A percentile compares a stretch with the other conserved stretches of the same genome.
Conservation (phyloP, 2,113 vertebrate species). For the Dendrocopos noguchii region DNA sequence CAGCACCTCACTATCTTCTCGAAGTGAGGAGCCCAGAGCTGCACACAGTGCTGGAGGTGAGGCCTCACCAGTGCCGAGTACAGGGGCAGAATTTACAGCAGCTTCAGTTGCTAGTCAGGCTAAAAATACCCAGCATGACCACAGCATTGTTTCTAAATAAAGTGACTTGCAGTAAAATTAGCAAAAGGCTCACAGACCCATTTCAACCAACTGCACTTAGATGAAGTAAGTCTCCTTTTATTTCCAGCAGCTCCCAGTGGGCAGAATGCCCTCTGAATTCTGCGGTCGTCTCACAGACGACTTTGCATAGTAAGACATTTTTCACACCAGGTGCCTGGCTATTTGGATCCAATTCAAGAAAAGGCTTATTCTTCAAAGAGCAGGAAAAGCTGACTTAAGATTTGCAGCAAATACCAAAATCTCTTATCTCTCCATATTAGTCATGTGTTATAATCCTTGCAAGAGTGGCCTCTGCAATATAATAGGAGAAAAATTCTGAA, state of each 20-base stretch:
- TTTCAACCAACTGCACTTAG: constrained; percentile 52
- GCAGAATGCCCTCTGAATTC: constrained; percentile 39
- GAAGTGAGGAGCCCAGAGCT: too few relatives aligned
- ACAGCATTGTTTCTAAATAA: constrained; percentile 50
- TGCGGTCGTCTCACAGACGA: constrained; percentile 45
- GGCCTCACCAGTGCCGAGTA: neutral
- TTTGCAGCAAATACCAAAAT: constrained; percentile 75
- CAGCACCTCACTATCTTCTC: too few relatives aligned
- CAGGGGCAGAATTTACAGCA: neutral
- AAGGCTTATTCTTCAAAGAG: constrained; percentile 75
- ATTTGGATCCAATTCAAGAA: constrained; percentile 74
- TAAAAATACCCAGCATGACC: constrained; percentile 3
- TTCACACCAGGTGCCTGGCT: constrained; percentile 42
- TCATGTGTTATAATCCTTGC: constrained; percentile 72
- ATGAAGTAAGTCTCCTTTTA: constrained; percentile 30
- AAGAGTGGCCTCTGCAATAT: constrained; percentile 52
- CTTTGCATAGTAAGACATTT: constrained; percentile 67
- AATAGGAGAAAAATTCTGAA: constrained; percentile 20
- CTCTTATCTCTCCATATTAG: constrained; percentile 75
- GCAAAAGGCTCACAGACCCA: constrained; percentile 1
- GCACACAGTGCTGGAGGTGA: neutral
- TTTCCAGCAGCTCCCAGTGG: constrained; percentile 26
- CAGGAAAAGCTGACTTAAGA: constrained; percentile 75
- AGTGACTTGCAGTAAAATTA: constrained; percentile 38
- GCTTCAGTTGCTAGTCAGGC: neutral